A percentile compares a stretch with the other conserved stretches of the same genome.
phyloP scores from a whole-genome alignment of 2,888 invertebrate genomes.

The Vannuccia rotundouncinata region DNA sequence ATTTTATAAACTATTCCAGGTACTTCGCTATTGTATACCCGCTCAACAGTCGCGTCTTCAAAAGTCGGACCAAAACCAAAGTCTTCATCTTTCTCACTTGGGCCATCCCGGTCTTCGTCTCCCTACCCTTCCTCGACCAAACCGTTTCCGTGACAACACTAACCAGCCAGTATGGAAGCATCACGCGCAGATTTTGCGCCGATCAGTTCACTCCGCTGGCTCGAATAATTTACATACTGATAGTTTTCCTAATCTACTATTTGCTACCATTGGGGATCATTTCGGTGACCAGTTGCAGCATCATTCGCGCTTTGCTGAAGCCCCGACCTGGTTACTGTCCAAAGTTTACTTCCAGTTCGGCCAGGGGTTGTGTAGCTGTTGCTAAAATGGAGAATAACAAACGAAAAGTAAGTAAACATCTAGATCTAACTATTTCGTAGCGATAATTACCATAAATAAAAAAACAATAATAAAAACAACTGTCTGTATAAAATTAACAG shows the following conservation, averaged over 20 bases:
- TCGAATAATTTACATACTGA: constrained; percentile 53
- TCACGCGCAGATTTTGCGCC: constrained; percentile 55
- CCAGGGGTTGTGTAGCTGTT: constrained; percentile 38
- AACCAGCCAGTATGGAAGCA: constrained; percentile 52
- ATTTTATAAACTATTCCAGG: constrained; percentile 47
- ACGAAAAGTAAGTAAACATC: constrained; percentile 47
- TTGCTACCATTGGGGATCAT: constrained; percentile 55
- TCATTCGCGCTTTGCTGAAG: constrained; percentile 46
- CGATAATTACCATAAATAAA: neutral
- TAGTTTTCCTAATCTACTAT: constrained; percentile 56
- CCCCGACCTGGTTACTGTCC: constrained; percentile 43
- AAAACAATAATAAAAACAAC: neutral
- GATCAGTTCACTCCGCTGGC: constrained; percentile 55
- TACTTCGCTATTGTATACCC: constrained; percentile 59
- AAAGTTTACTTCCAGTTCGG: constrained; percentile 40
- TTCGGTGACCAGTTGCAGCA: constrained; percentile 46
- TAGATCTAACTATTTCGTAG: no score
- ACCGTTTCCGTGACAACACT: constrained; percentile 43
- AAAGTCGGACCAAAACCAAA: constrained; percentile 52
- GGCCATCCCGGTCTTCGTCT: constrained; percentile 52
- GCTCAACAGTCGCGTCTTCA: constrained; percentile 53
- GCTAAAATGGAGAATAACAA: constrained; percentile 47
- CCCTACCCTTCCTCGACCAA: constrained; percentile 44
- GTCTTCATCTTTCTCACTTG: constrained; percentile 55
- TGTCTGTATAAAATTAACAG: neutral